Evolutionary conservation across 2,113 vertebrate genomes (phyloP).

Genomic region (Rattus norvegicus): DNA sequence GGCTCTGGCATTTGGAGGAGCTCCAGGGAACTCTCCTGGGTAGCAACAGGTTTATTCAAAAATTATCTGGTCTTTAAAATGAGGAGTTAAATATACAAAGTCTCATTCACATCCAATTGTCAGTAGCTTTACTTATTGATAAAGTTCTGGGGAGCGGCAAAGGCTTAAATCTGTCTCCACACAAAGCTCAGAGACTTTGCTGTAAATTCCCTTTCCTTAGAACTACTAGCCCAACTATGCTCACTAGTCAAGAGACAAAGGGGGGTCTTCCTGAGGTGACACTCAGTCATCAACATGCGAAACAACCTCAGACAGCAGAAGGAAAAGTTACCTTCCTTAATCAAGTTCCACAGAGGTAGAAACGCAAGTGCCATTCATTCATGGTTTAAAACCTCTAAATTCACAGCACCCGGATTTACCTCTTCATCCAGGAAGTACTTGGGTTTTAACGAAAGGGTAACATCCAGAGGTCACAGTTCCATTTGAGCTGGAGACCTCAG

Average conservation of each 20-base stretch:
- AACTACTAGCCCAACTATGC: neutral
- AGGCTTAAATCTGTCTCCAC: neutral
- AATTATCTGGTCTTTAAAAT: neutral
- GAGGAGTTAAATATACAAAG: neutral
- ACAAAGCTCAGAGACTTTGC: neutral
- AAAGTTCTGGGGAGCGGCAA: neutral
- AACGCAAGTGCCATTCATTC: neutral
- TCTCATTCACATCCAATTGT: neutral
- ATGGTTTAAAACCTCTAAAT: neutral
- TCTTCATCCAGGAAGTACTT: neutral
- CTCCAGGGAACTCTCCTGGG: too few species aligned
- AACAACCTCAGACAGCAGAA: neutral
- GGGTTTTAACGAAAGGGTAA: neutral
- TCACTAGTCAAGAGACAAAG: constrained; percentile 7
- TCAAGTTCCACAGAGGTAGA: neutral
- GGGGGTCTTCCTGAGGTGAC: neutral
- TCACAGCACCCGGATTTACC: neutral
- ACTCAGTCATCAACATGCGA: neutral
- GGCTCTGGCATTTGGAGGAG: neutral
- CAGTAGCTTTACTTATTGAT: neutral
- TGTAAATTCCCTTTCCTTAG: neutral
- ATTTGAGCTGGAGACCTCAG: neutral
- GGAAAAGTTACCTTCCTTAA: neutral
- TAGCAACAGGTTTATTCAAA: neutral
- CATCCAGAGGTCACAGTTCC: neutral